phyloP scores from a whole-genome alignment of 2,113 vertebrate genomes.

The Columbina picui region DNA sequence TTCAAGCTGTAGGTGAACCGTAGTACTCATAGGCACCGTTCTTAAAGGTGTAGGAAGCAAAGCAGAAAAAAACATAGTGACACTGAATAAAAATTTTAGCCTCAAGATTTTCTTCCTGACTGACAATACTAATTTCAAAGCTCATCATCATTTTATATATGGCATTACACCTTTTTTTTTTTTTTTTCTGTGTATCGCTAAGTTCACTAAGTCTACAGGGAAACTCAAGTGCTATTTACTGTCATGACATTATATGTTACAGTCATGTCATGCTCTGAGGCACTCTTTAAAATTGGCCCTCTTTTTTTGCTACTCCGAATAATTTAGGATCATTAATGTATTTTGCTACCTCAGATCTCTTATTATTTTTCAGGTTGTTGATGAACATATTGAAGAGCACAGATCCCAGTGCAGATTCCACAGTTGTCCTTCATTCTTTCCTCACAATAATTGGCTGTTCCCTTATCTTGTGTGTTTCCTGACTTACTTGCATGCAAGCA shows the following conservation, averaged over 20 bases:
- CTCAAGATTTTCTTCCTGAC: not conserved
- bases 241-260: too few relatives aligned
- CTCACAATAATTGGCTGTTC: not conserved
- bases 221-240: not conserved
- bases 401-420: not conserved
- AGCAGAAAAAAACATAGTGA: not conserved
- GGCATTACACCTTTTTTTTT: not conserved
- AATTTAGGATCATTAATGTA: not conserved
- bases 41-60: not conserved
- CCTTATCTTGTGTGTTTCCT: not conserved
- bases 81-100: not conserved
- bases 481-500: not conserved
- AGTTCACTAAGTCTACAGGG: not conserved
- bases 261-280: not conserved
- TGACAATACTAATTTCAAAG: not conserved
- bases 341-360: not conserved
- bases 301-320: not conserved
- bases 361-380: not conserved
- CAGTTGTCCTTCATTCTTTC: not conserved
- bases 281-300: accelerated
- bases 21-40: accelerated
- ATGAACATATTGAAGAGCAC: not conserved
- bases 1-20: not conserved
- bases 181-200: not conserved
- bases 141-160: not conserved